Percentiles rank a stretch among this genome's conserved stretches.
These are phyloP conservation scores for Ophion ventricosus DNA, from an alignment of 2,888 invertebrate genomes.

Conservation along the genomic window DNA sequence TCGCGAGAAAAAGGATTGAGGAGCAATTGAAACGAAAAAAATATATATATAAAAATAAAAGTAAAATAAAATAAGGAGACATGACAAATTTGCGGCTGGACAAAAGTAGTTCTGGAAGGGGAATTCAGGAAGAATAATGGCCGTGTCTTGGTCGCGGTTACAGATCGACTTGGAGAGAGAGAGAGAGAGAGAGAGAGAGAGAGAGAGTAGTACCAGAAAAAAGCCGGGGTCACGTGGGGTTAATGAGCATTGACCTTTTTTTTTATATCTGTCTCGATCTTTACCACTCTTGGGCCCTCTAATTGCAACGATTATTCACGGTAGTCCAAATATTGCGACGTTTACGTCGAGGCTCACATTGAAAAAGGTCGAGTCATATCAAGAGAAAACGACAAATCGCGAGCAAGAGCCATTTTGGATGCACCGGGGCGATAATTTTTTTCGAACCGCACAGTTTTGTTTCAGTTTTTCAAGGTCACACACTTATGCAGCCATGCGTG, in stretches of 20 bases:
- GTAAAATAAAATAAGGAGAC: neutral
- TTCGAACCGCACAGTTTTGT: too few relatives aligned
- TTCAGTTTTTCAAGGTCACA: neutral
- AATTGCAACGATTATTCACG: constrained; percentile 68
- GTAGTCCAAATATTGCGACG: constrained; percentile 57
- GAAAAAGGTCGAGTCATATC: neutral
- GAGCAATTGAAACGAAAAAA: neutral
- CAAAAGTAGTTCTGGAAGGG: constrained; percentile 40
- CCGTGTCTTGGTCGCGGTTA: constrained; percentile 9
- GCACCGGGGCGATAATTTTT: neutral
- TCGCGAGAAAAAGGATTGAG: neutral
- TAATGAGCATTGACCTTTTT: constrained; percentile 59
- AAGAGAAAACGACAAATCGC: neutral
- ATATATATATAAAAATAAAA: neutral
- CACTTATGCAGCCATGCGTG: neutral
- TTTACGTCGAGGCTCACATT: constrained; percentile 37
- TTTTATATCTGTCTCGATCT: constrained; percentile 26
- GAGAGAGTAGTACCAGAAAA: constrained; percentile 37
- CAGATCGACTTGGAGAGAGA: constrained; percentile 6
- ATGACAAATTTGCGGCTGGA: constrained; percentile 13
- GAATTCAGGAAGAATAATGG: constrained; percentile 53
- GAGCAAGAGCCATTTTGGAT: neutral
- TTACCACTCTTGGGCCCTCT: constrained; percentile 54
- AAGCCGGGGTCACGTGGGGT: constrained; percentile 57
- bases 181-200: constrained; percentile 11